Evolutionary conservation across 2,888 invertebrate species (phyloP).

Genomic region (Merodon equestris): DNA sequence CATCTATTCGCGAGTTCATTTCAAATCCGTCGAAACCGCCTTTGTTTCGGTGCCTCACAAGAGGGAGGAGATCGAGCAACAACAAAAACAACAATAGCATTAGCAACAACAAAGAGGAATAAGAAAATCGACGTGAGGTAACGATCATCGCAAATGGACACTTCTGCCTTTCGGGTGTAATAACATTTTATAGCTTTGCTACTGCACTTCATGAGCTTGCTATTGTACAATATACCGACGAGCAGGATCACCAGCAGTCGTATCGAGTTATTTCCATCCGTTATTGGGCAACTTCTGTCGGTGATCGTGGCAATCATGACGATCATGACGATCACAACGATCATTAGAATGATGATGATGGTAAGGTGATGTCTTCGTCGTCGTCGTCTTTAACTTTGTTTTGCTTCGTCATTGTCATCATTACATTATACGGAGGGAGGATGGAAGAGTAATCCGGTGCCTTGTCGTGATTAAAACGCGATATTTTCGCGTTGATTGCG

Average conservation of each 20-base stretch:
- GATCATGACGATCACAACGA: slow-evolving; percentile 18
- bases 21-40: too few species aligned
- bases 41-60: too few species aligned
- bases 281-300: slow-evolving; percentile 57
- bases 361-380: slow-evolving; percentile 61
- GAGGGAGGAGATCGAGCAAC: too few species aligned
- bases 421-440: slow-evolving; percentile 21
- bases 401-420: slow-evolving; percentile 26
- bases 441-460: slow-evolving; percentile 37
- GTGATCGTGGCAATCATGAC: slow-evolving; percentile 7
- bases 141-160: slow-evolving; percentile 56
- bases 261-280: slow-evolving; percentile 29
- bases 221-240: slow-evolving; percentile 40
- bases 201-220: slow-evolving; percentile 37
- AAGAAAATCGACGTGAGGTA: too few species aligned
- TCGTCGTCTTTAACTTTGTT: slow-evolving; percentile 21
- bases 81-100: too few species aligned
- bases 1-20: slow-evolving; percentile 19
- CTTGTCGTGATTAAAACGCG: slow-evolving; percentile 68
- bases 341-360: slow-evolving; percentile 13
- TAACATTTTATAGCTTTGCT: slow-evolving; percentile 66
- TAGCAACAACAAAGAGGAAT: background rate
- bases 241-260: slow-evolving; percentile 35
- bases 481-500: slow-evolving; percentile 66
- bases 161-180: slow-evolving; percentile 65